Base-by-base conservation (phyloP, 2,888 invertebrate genomes). In the Drosophila paranaensis region DNA sequence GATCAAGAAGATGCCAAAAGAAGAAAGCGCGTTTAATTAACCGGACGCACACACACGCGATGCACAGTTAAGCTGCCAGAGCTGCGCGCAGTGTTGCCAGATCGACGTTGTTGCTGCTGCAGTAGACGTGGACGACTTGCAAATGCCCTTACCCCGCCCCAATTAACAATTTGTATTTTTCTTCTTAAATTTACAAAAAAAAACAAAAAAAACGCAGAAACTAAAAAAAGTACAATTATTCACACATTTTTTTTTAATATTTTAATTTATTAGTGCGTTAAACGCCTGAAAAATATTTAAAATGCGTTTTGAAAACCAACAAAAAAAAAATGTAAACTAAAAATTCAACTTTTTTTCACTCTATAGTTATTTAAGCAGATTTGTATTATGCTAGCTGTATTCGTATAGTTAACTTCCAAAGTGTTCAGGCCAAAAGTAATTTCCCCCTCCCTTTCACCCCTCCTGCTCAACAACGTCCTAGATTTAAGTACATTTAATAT, bases 351-450 rank as follows among this genome's bases (percentile, higher is more conserved):
- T 48, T 48, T 48, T 48, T 42, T 42, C n/a, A n/a, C 6, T 48
- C 6, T 39, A 30, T 54, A 27, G 40, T 40, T 56, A 0, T 35
- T 46, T 53, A 65, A 54, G 46, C 14, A 63, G 40, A 63, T 63
- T 50, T 72, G 68, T 78, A 81, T 78, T 77, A 77, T 78, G 63
- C 27, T 81, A 77, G 71, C 51, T 60, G 51, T 75, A 66, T 60
- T 64, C 37, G 35, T 71, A 70, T 67, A 66, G 80, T 71, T 48
- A 16, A 81, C 89, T 90, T 87, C 86, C 86, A 86, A 86, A 86
- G 86, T 86, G 90, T 87, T 90, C 90, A 86, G 86, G 87, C 86
- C 86, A 86, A 90, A 90, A 87, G 78, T 83, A 73, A 86, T 57
- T 70, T 20, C 55, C 40, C 61, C 42, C 20, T 20, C 14, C 4